Evolutionary conservation across 2,113 vertebrate genomes (phyloP), one percentile per base, ranked within the genome.

Genomic region (Rhombomys opimus): DNA sequence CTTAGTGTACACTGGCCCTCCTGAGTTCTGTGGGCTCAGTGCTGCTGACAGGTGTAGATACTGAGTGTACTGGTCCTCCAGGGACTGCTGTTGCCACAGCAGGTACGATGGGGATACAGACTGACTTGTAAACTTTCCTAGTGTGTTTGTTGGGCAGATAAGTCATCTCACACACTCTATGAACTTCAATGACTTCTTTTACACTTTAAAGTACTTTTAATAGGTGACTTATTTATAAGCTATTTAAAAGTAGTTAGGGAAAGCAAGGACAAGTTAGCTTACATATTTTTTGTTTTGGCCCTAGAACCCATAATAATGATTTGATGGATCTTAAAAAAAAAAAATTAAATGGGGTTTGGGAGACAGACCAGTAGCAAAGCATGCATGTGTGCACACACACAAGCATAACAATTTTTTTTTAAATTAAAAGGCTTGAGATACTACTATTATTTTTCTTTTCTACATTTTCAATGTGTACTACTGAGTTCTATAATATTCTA

Each of bases 191-290:
- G 85, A 77, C 30, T 93, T 88, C 32, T 78, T 41, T 90, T 41
- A 30, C 87, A 93, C 75, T 90, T 95, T 32, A 87, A 95, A 90
- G 87, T 57, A 27, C 61, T 91, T 86, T 95, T 65, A 67, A 84
- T 52, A 87, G 13, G 11, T 84, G 15, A 94, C 67, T 84, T 94
- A 82, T 57, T 57, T 15, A 46, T 63, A 95, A 70, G 38, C 20
- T 75, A 75, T 18, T 68, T 68, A 65, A 41, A 38, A 75, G 35
- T 50, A 88, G 78, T 77, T 91, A 88, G 35, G 50, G 32, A 20
- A 13, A 13, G 22, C 25, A 50, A 50, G 76, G 61, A 90, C 75
- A 95, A 95, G 32, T 76, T 10, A 87, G 59, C 72, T 57, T 57
- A 18, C 72, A 85, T 10, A 78, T 22, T 72, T 61, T 72, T 61